These are phyloP conservation scores for Sebastes cheni DNA, from an alignment of 2,797 vertebrate species.

Conservation along the genomic window DNA sequence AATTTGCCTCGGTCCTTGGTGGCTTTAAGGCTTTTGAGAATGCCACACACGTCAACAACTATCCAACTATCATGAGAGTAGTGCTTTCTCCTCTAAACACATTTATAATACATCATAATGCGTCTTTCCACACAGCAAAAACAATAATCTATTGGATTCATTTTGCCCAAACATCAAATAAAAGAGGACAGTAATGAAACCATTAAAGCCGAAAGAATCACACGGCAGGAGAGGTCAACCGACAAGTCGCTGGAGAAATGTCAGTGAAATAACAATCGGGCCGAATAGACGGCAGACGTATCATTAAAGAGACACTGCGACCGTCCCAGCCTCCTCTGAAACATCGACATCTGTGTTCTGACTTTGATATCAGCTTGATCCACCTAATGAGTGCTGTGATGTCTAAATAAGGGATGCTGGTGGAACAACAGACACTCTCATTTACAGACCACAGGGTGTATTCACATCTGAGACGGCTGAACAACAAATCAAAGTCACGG, in stretches of 20 bases:
- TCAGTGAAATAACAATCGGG: slow-evolving; percentile 49
- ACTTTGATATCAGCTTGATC: slow-evolving; percentile 63
- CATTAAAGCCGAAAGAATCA: slow-evolving; percentile 47
- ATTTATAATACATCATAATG: background rate
- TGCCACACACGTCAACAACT: background rate
- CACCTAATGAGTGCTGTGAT: slow-evolving; percentile 70
- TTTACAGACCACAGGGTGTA: slow-evolving; percentile 68
- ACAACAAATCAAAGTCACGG: slow-evolving; percentile 71
- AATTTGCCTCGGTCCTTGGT: background rate
- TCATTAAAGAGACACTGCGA: slow-evolving; percentile 49
- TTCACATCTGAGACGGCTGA: slow-evolving; percentile 62
- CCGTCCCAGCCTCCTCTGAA: slow-evolving; percentile 18
- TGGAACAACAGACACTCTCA: slow-evolving; percentile 68
- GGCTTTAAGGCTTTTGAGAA: background rate
- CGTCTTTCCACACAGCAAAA: background rate
- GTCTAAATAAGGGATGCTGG: slow-evolving; percentile 65
- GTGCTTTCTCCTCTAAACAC: background rate
- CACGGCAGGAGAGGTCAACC: slow-evolving; percentile 42
- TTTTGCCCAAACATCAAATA: slow-evolving; percentile 30
- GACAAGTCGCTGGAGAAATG: slow-evolving; percentile 28
- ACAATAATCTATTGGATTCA: slow-evolving; percentile 7
- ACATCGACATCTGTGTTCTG: slow-evolving; percentile 43
- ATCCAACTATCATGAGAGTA: background rate
- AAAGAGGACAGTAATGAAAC: slow-evolving; percentile 35
- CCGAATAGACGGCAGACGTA: slow-evolving; percentile 27